Evolutionary conservation across 1,140 invertebrate species (phyloP).

Genomic region (Lamellibrachia luymesi): DNA sequence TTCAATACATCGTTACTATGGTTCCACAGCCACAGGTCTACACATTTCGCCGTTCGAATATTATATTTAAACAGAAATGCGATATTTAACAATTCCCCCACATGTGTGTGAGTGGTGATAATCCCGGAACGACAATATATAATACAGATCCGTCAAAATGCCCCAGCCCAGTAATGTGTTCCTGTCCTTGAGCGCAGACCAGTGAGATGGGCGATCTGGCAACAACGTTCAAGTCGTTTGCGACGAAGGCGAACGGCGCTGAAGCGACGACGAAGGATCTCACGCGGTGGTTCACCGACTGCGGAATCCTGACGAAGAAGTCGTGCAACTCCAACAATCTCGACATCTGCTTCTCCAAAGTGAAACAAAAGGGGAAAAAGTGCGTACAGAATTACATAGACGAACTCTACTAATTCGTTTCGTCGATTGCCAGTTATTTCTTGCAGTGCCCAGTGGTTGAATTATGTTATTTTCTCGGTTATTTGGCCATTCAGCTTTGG

Average conservation of each 20-base stretch:
- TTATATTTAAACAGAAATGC: too few relatives aligned
- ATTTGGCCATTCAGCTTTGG: neutral
- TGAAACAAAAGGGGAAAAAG: constrained; percentile 24
- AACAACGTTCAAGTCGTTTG: constrained; percentile 23
- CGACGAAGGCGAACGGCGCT: constrained; percentile 21
- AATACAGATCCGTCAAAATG: too few relatives aligned
- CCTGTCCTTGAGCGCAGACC: neutral
- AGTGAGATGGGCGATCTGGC: constrained; percentile 8
- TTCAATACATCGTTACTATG: too few relatives aligned
- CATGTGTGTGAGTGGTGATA: too few relatives aligned
- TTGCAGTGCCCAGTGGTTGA: neutral
- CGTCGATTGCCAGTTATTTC: neutral
- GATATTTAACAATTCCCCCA: too few relatives aligned
- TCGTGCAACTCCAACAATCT: constrained; percentile 30
- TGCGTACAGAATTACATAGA: constrained; percentile 13
- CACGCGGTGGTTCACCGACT: constrained; percentile 28
- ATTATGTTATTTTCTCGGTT: neutral
- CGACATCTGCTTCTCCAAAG: constrained; percentile 29
- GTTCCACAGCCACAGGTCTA: too few relatives aligned
- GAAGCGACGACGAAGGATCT: constrained; percentile 28
- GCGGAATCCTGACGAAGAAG: constrained; percentile 22
- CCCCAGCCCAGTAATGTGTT: too few relatives aligned
- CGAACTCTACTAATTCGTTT: too few relatives aligned
- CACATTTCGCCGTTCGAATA: too few relatives aligned
- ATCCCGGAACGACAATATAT: too few relatives aligned